Percentiles rank a stretch among this genome's conserved stretches.
Evolutionary conservation across 1,140 invertebrate species (phyloP).

Genomic region (Zaprionus capensis): DNA sequence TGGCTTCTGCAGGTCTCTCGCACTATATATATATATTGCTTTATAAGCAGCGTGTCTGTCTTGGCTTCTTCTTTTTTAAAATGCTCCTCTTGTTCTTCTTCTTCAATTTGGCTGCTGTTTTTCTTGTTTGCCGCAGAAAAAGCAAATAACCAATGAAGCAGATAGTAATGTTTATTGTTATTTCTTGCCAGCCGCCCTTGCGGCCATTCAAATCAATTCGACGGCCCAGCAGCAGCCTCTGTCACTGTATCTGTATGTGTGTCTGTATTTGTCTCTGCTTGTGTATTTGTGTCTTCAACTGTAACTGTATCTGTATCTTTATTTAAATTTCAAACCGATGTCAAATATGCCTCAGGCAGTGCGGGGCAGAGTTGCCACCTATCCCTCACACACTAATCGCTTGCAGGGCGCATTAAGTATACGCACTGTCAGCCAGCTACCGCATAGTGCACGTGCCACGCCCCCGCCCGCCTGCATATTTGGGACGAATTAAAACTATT

Average conservation of each 20-base stretch:
- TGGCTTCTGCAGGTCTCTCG: constrained; percentile 21
- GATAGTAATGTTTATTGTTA: constrained; percentile 83
- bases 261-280: neutral
- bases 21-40: constrained; percentile 58
- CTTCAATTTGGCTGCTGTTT: constrained; percentile 67
- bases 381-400: neutral
- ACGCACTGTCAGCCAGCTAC: constrained; percentile 48
- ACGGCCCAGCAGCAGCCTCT: constrained; percentile 25
- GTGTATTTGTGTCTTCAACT: neutral
- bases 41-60: constrained; percentile 76
- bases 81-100: constrained; percentile 34
- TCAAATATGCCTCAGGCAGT: constrained; percentile 16
- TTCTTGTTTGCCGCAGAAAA: constrained; percentile 60
- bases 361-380: neutral
- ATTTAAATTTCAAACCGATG: constrained; percentile 62
- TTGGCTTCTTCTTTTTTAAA: constrained; percentile 45
- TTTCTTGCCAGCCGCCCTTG: constrained; percentile 52
- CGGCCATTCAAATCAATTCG: constrained; percentile 79
- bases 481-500: constrained; percentile 80
- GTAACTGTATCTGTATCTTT: constrained; percentile 29
- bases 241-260: neutral
- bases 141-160: constrained; percentile 81
- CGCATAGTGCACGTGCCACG: constrained; percentile 24
- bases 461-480: constrained; percentile 56
- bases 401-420: constrained; percentile 51